Conservation (phyloP, 2,113 vertebrate genomes). For the Aix galericulata region DNA sequence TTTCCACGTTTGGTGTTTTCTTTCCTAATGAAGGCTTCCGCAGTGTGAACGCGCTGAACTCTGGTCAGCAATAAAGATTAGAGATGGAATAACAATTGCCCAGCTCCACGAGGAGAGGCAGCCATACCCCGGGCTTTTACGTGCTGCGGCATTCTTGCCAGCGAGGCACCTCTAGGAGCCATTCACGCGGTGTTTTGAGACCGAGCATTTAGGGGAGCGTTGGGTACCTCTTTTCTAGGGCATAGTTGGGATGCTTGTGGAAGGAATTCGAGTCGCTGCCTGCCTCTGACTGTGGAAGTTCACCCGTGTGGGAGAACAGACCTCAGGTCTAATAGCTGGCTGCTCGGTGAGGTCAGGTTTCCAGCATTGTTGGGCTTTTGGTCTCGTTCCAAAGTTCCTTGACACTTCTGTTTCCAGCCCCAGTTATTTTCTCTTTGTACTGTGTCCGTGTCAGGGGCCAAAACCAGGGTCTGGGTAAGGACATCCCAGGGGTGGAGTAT, state of each 20-base stretch:
- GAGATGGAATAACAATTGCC: neutral
- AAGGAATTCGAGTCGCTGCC: neutral
- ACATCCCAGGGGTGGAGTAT: neutral
- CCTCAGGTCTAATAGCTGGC: neutral
- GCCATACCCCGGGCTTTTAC: neutral
- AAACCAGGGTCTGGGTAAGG: neutral
- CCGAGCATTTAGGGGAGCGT: fast-evolving
- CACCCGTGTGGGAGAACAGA: neutral
- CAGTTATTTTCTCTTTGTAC: neutral
- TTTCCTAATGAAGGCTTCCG: conserved; percentile 20
- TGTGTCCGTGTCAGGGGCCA: neutral
- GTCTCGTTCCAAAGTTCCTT: neutral
- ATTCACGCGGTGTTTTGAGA: neutral
- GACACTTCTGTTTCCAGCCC: neutral
- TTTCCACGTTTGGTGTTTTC: neutral
- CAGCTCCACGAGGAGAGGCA: neutral
- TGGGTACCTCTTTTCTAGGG: neutral
- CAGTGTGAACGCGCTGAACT: neutral
- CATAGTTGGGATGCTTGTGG: conserved; percentile 16
- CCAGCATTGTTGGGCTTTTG: neutral
- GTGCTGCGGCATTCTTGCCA: neutral
- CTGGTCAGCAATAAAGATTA: neutral
- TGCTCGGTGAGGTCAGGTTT: neutral
- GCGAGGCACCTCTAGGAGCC: neutral
- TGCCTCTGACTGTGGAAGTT: neutral